Base-by-base conservation (phyloP, 2,113 vertebrate genomes). In the Tretioscincus oriximinensis region DNA sequence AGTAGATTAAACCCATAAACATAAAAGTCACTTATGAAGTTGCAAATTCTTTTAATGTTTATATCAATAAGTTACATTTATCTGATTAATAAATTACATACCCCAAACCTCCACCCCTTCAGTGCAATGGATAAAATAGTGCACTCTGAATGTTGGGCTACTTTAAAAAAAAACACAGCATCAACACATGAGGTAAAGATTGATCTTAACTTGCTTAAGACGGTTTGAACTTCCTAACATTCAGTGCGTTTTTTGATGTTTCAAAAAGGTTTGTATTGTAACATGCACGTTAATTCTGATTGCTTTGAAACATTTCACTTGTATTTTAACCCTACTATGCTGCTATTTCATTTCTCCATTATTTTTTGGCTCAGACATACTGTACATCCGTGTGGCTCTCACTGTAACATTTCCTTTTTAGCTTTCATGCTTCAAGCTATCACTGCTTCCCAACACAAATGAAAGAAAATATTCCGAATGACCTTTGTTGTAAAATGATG, bases 391-490 rank as follows among this genome's bases (percentile, higher is more conserved):
- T 9, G 29, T 58, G 16, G 21, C 58, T 58, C 29, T 31, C 18
- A 67, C 31, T n/a, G 64, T 68, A 35, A 60, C 9, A 26, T 35
- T n/a, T 28, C 24, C 31, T 68, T 26, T 41, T 28, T 58, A 22
- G 31, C 47, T 67, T 29, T 74, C 18, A 35, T 60, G 49, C 51
- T 75, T 67, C 29, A 60, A 60, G 20, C 35, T 14, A n/a, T n/a
- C 20, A 58, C 18, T 65, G 7, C 9, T 61, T 58, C 70, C 41
- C 66, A 51, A 9, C 54, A 58, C 31, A 73, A 60, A 77, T 72
- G 67, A 73, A 58, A 58, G 18, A 58, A 18, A 58, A 58, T 58
- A 66, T 78, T 73, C 26, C 73, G 68, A 78, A 68, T 73, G 26
- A 5, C 20, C 54, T n/a, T 11, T 24, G 9, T 60, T 78, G 61